Evolutionary conservation across 2,113 vertebrate species (phyloP).

Genomic region (Lepus europaeus): DNA sequence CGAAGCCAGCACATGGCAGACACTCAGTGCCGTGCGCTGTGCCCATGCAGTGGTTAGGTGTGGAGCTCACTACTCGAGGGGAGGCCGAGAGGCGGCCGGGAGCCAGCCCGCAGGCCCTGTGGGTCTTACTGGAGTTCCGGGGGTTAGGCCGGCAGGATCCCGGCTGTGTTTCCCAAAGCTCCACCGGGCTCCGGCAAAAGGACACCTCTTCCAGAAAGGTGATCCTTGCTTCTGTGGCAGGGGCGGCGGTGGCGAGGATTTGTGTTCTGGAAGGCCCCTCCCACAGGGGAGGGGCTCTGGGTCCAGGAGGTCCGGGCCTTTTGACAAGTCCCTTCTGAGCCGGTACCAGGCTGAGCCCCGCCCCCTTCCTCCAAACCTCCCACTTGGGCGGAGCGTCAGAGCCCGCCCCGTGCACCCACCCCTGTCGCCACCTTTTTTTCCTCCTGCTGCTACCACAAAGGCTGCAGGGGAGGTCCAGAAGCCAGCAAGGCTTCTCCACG

Average conservation of each 20-base stretch:
- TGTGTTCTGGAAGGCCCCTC: neutral
- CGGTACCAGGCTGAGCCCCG: neutral
- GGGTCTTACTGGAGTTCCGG: slow-evolving; percentile 49
- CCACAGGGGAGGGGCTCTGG: neutral
- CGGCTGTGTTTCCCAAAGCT: neutral
- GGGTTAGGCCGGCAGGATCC: neutral
- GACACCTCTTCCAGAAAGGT: neutral
- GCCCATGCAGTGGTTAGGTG: neutral
- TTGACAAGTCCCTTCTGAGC: slow-evolving; percentile 14
- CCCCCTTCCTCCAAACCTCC: neutral
- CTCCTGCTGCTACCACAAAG: neutral
- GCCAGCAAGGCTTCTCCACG: neutral
- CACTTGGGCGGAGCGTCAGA: neutral
- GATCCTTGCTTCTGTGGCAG: neutral
- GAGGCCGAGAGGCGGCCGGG: neutral
- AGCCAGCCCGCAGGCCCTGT: slow-evolving; percentile 23
- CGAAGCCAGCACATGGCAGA: neutral
- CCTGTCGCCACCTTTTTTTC: neutral
- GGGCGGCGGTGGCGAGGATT: neutral
- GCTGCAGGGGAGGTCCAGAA: neutral
- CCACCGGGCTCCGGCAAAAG: neutral
- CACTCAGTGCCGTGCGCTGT: too few species aligned
- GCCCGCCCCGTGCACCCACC: neutral
- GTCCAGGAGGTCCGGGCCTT: neutral
- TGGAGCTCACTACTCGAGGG: neutral